Base-by-base conservation (phyloP, 1,140 invertebrate genomes). In the Geopemphigus sp. region DNA sequence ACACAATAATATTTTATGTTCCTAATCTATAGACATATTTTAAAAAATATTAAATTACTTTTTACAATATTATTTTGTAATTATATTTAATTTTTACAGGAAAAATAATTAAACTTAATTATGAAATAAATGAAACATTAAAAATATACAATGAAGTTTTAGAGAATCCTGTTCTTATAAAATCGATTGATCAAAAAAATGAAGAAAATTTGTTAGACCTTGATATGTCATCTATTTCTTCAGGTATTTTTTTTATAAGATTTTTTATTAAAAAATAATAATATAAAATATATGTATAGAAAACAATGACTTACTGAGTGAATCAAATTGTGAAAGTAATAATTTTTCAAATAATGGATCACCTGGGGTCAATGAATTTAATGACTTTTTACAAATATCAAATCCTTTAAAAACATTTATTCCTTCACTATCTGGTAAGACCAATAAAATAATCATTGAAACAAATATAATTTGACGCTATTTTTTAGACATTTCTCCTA, bases 111-210 rank as follows among this genome's bases (percentile, higher is more conserved):
- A 57, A 81, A 61, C 29, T 66, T 32, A 81, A 80, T 76, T 80
- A 80, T 80, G 76, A 70, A 61, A 32, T 81, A 68, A 81, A 81
- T 61, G 76, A 81, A 66, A 81, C 72, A 50, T 72, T 80, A 24
- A 73, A 78, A 56, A 56, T 19, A 57, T 81, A 81, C 17, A 76
- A 56, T 63, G 61, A 81, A 53, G 29, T 61, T 26, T 17, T 78
- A 61, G 32, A 78, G 19, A 63, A 63, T 6, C 17, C 59, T 1
- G 12, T 63, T 17, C 1, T 45, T 61, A 24, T 45, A 17, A 39
- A 76, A 61, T 14, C 29, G 47, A 61, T 2, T 50, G 10, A 61
- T 45, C 74, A n/a, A 50, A 14, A 12, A 63, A 47, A 78, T 78
- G 57, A 61, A 17, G 74, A 78, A 50, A 26, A 78, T 26, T 61